These are phyloP conservation scores for Bothrops jararaca DNA, from an alignment of 2,113 vertebrate species.

Conservation along the genomic window DNA sequence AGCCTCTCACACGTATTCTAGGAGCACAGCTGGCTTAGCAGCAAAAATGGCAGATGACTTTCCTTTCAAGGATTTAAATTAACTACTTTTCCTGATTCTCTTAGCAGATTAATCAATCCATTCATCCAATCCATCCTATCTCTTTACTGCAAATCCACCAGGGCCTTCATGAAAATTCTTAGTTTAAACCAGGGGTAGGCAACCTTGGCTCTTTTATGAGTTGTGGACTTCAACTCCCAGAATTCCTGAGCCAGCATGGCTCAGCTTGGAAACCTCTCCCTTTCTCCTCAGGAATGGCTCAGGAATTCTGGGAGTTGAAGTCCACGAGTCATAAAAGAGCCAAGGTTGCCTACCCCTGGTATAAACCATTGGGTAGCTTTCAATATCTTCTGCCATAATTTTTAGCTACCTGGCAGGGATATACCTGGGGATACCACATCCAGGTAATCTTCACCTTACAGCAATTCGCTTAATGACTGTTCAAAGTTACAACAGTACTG, in stretches of 20 bases:
- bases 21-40: not conserved
- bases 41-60: not conserved
- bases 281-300: too few species aligned
- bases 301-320: too few species aligned
- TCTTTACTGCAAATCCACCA: not conserved
- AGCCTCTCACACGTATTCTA: not conserved
- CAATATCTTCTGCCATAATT: too few species aligned
- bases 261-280: too few species aligned
- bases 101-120: not conserved
- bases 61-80: not conserved
- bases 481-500: not conserved
- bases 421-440: not conserved
- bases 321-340: too few species aligned
- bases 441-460: not conserved
- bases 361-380: too few species aligned
- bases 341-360: too few species aligned
- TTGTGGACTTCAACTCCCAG: too few species aligned
- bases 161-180: not conserved
- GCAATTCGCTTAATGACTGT: not conserved
- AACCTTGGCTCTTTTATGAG: too few species aligned
- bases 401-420: too few species aligned
- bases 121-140: not conserved
- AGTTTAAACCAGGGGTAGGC: not conserved
- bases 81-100: not conserved
- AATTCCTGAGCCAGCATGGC: too few species aligned